A percentile compares a stretch with the other conserved stretches of the same genome.
phyloP scores from a whole-genome alignment of 2,888 invertebrate genomes.

The Holacanthella duospinosa region DNA sequence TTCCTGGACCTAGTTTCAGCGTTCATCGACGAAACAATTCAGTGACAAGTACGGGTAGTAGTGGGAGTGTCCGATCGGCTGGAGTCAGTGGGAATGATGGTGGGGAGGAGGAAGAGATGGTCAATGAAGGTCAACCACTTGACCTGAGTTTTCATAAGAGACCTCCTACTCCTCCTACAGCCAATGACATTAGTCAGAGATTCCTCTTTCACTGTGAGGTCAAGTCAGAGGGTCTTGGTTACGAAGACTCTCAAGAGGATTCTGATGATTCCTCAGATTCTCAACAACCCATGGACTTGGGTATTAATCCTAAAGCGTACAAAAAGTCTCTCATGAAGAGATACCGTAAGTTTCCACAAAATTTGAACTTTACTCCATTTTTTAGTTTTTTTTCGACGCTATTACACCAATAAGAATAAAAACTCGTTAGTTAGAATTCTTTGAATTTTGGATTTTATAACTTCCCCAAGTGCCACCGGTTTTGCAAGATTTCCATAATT shows the following conservation, averaged over 20 bases:
- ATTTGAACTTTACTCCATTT: background rate
- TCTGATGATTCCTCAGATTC: constrained; percentile 63
- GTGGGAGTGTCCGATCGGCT: constrained; percentile 4
- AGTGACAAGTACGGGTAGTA: constrained; percentile 7
- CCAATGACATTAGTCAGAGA: constrained; percentile 26
- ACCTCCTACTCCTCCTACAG: constrained; percentile 16
- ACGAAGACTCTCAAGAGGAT: constrained; percentile 51
- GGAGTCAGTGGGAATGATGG: constrained; percentile 6
- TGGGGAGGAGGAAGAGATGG: constrained; percentile 11
- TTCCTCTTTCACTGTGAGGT: constrained; percentile 22
- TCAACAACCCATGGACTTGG: constrained; percentile 52
- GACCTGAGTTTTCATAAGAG: constrained; percentile 57
- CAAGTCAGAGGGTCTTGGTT: background rate
- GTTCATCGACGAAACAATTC: constrained; percentile 5
- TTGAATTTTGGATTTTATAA: too few relatives aligned
- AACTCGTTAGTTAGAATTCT: too few relatives aligned
- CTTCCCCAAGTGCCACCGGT: too few relatives aligned
- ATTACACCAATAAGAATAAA: too few relatives aligned
- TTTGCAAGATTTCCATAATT: too few relatives aligned
- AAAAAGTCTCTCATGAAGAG: constrained; percentile 87
- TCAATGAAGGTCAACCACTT: constrained; percentile 57
- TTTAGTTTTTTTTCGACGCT: background rate
- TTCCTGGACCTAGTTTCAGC: background rate
- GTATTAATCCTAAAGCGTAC: constrained; percentile 52
- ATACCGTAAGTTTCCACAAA: constrained; percentile 72